Conservation (phyloP, 2,888 invertebrate species). For the Habroteleia sp. region DNA sequence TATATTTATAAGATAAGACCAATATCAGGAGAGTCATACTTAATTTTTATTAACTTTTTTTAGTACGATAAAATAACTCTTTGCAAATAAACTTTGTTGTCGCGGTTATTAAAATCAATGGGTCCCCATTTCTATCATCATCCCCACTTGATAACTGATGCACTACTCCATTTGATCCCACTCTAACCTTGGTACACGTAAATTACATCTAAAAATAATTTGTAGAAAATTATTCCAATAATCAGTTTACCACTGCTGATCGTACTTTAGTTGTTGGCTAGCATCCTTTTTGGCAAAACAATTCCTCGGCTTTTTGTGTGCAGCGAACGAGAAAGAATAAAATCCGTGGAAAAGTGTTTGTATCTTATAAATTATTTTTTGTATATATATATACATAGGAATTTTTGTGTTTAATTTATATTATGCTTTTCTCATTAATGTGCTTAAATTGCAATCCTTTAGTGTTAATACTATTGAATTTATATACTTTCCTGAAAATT, state of each 20-base stretch:
- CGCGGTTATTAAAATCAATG: conserved; percentile 52
- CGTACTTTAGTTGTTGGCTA: conserved; percentile 75
- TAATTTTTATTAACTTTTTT: too few relatives aligned
- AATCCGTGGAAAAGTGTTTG: conserved; percentile 18
- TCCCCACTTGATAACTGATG: conserved; percentile 40
- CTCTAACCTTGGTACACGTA: conserved; percentile 67
- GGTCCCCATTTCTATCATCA: conserved; percentile 17
- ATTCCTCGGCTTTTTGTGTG: conserved; percentile 22
- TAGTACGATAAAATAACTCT: too few relatives aligned
- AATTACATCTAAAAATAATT: conserved; percentile 76
- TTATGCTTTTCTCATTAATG: too few relatives aligned
- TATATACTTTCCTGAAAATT: too few relatives aligned
- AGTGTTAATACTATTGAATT: too few relatives aligned
- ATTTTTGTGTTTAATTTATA: too few relatives aligned
- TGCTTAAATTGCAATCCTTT: too few relatives aligned
- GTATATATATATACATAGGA: too few relatives aligned
- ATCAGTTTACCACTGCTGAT: conserved; percentile 67
- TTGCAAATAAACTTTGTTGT: conserved; percentile 37
- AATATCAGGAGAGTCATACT: too few relatives aligned
- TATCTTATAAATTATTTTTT: too few relatives aligned
- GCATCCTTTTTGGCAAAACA: conserved; percentile 75
- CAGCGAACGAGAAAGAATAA: too few relatives aligned
- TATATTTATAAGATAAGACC: too few relatives aligned
- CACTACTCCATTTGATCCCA: conserved; percentile 59
- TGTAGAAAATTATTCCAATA: conserved; percentile 73